Evolutionary conservation across 2,888 invertebrate species (phyloP).

Genomic region (Itoplectis maculator): DNA sequence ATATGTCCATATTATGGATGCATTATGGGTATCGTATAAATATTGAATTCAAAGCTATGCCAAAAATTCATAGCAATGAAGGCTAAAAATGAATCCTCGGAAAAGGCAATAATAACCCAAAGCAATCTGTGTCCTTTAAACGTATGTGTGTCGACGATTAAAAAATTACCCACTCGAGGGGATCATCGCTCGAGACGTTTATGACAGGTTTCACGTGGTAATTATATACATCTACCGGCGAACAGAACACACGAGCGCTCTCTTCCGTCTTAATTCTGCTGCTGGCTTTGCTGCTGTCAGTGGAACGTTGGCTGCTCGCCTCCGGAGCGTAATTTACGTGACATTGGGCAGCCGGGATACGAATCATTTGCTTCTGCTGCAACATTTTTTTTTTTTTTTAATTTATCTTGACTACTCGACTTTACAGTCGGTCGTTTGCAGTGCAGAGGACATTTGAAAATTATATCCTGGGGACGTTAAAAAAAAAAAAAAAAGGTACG

Average conservation of each 20-base stretch:
- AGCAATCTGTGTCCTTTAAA: neutral
- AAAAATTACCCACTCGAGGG: conserved; percentile 67
- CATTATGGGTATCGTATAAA: too few species aligned
- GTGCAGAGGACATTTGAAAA: neutral
- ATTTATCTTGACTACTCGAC: conserved; percentile 28
- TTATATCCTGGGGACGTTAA: neutral
- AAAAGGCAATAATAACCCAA: conserved; percentile 31
- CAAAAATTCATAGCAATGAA: neutral
- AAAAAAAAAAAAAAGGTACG: conserved; percentile 4
- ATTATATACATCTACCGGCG: conserved; percentile 65
- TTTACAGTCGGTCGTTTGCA: conserved; percentile 34
- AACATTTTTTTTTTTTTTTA: conserved; percentile 27
- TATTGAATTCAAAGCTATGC: conserved; percentile 46
- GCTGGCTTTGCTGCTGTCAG: conserved; percentile 38
- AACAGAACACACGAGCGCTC: conserved; percentile 56
- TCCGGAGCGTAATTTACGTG: conserved; percentile 63
- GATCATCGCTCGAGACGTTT: conserved; percentile 67
- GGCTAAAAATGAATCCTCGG: conserved; percentile 15
- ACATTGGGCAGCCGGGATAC: conserved; percentile 58
- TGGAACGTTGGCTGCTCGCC: conserved; percentile 25
- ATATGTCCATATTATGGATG: too few species aligned
- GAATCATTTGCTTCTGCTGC: conserved; percentile 38
- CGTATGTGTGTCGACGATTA: conserved; percentile 61
- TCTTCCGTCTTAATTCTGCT: conserved; percentile 66
- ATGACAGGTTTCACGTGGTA: conserved; percentile 69